These are phyloP conservation scores for Rhorus exstirpatorius DNA, from an alignment of 2,888 invertebrate species.

Conservation along the genomic window DNA sequence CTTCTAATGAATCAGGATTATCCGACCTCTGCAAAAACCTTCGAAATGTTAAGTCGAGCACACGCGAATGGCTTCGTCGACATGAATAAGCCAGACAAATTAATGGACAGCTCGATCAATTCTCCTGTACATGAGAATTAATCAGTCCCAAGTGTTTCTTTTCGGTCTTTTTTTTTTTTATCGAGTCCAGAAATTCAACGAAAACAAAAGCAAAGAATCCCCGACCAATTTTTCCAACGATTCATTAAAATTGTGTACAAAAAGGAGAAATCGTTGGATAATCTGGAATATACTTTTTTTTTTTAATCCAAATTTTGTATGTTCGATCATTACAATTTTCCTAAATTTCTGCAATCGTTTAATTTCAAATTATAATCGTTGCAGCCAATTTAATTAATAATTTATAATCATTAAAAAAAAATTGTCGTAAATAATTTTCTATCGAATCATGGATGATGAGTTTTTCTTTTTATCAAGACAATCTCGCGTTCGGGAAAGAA, in stretches of 20 bases:
- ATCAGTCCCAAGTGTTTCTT: not conserved
- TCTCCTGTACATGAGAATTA: slow-evolving; percentile 14
- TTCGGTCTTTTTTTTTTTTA: slow-evolving; percentile 2
- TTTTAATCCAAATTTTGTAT: too few species aligned
- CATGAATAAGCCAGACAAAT: slow-evolving; percentile 35
- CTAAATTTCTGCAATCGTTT: too few species aligned
- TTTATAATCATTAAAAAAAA: too few species aligned
- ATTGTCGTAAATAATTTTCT: too few species aligned
- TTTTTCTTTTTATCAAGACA: too few species aligned
- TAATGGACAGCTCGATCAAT: slow-evolving; percentile 31
- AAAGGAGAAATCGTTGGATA: not conserved
- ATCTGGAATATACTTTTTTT: not conserved
- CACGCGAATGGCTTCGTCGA: slow-evolving; percentile 46
- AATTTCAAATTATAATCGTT: too few species aligned
- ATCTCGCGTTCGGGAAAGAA: not conserved
- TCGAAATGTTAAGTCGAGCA: slow-evolving; percentile 51
- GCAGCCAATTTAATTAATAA: too few species aligned
- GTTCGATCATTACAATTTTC: too few species aligned
- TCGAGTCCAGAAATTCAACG: slow-evolving; percentile 34
- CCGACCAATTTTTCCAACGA: not conserved
- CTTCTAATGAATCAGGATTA: slow-evolving; percentile 66
- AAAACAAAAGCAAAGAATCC: slow-evolving; percentile 9
- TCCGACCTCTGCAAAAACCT: slow-evolving; percentile 48
- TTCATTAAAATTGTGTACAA: not conserved
- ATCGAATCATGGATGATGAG: too few species aligned